Base-by-base conservation (phyloP, 2,888 invertebrate genomes). In the Ptilodon capucinus region DNA sequence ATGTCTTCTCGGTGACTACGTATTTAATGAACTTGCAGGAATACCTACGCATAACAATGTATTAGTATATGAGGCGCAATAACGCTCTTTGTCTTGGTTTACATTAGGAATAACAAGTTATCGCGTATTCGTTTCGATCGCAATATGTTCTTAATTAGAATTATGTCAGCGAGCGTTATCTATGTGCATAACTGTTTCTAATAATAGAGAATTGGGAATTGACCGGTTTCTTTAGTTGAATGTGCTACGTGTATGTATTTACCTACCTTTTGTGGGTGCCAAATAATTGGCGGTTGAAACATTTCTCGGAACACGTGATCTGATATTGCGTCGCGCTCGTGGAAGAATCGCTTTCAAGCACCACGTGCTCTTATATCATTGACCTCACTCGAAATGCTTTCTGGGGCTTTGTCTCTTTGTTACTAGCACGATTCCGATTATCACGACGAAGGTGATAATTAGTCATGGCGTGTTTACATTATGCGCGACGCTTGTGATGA, bases 361-460 rank as follows among this genome's bases (percentile, higher is more conserved):
- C 68, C 74, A 76, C 75, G 74, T 78, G 80, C 57, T 71, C 55
- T 5, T 59, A 71, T 76, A 76, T 69, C 73, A 68, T 76, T 79
- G 77, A 76, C 74, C 76, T 76, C 71, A 64, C 64, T 55, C 58
- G 61, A 62, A 55, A 63, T 63, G 67, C 60, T 61, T 66, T 64
- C 59, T 58, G 48, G 55, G 60, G 47, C 68, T 72, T 73, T 72
- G 70, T 74, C 50, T 60, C 69, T 71, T 76, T 75, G 68, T 77
- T 53, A 53, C 38, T 55, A 51, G 46, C 44, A 48, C 40, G 45
- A 47, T 46, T 40, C 40, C 40, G 58, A 58, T 62, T 58, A 55
- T 57, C 54, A 63, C 59, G 60, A 59, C 52, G 51, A 59, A 51
- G 46, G 42, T 47, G 44, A 45, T 23, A 56, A 66, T 70, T 65